Evolutionary conservation across 1,140 invertebrate genomes (phyloP).

Genomic region (Apocrypta bakeri): DNA sequence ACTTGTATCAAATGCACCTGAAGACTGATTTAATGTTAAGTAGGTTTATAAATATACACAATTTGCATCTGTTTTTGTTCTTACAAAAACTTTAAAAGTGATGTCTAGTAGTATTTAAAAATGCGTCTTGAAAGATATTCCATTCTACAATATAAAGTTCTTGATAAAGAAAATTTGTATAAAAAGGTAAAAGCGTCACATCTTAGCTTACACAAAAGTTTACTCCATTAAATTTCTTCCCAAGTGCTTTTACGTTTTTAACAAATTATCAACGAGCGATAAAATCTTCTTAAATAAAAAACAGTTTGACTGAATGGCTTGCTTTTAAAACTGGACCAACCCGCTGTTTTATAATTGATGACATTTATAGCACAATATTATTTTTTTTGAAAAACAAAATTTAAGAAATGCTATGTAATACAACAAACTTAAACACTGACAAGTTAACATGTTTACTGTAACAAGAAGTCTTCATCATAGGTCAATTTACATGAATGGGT

Average conservation of each 20-base stretch:
- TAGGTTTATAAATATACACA: background rate
- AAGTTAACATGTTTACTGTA: background rate
- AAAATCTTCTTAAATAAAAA: conserved; percentile 14
- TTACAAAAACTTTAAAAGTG: background rate
- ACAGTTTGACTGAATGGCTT: conserved; percentile 16
- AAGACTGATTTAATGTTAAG: conserved; percentile 13
- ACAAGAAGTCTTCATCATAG: background rate
- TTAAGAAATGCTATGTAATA: background rate
- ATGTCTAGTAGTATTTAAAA: conserved; percentile 19
- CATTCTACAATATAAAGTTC: conserved; percentile 1
- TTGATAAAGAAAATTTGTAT: background rate
- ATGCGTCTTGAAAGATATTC: background rate
- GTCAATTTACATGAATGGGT: background rate
- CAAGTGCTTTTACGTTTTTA: background rate
- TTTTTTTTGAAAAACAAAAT: background rate
- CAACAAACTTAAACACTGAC: background rate
- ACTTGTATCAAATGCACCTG: conserved; percentile 23
- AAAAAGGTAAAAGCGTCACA: background rate
- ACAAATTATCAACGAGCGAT: background rate
- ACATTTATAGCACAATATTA: background rate
- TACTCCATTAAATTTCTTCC: background rate
- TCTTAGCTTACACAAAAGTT: background rate
- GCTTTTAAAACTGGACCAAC: conserved; percentile 13
- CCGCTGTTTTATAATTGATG: background rate
- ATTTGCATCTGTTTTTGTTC: conserved; percentile 15